Evolutionary conservation across 2,888 invertebrate genomes (phyloP), one percentile per base, ranked within the genome.

Genomic region (Itoplectis maculator): DNA sequence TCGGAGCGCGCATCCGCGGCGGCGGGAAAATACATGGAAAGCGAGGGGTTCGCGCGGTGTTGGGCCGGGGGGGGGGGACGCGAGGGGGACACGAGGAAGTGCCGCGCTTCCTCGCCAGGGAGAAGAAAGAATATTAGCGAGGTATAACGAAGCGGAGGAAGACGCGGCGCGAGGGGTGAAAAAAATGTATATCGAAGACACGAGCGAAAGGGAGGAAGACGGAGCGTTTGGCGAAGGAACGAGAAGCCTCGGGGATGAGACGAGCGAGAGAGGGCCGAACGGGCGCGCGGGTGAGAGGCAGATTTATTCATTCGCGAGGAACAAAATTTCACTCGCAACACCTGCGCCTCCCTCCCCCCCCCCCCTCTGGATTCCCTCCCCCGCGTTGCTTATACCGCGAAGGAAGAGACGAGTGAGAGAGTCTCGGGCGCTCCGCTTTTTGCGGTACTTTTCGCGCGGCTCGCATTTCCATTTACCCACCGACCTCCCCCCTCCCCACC

Each of bases 301-400:
- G 86, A 89, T 89, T 89, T 88, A 89, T 89, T 88, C 87, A 86
- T 87, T 84, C 85, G 80, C 74, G 83, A 84, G 84, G 79, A 85
- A 85, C 83, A 84, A 87, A 88, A 89, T 87, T 87, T 88, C 85
- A 69, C 84, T 81, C 75, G 84, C 77, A 84, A 85, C 88, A 89
- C 86, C 88, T 89, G 87, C 82, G 83, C 76, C 68, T 56, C 79
- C 66, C 51, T 11, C 40, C 69, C 15, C 29, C 63, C n/a, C n/a
- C n/a, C n/a, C n/a, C n/a, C n/a, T n/a, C n/a, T n/a, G n/a, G n/a
- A n/a, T n/a, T n/a, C n/a, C n/a, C n/a, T n/a, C n/a, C 51, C 66
- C 61, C 59, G n/a, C 35, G 15, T 15, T 59, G 35, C 61, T 40
- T 37, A 61, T 63, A 68, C 56, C 63, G 72, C 54, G 68, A 76